These are phyloP conservation scores for Aspidapion aeneum DNA, from an alignment of 2,888 invertebrate species.

Conservation along the genomic window DNA sequence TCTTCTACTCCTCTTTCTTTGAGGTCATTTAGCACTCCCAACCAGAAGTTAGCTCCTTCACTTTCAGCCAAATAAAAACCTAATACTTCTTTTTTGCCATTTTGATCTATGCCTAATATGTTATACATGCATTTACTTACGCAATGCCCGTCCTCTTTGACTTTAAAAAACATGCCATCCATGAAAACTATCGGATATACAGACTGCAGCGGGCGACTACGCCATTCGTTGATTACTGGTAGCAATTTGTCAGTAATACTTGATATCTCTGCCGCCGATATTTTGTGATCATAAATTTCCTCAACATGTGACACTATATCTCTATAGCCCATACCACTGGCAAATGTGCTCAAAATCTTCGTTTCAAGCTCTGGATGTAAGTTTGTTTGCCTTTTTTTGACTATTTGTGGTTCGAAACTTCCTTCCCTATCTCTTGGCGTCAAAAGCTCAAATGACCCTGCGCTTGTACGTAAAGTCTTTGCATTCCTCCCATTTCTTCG, in stretches of 20 bases:
- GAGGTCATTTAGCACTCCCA: no score
- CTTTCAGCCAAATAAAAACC: conserved; percentile 12
- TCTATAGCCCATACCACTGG: conserved; percentile 7
- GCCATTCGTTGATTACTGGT: conserved; percentile 8
- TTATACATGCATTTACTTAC: background rate
- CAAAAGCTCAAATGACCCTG: conserved; percentile 8
- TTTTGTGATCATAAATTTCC: conserved; percentile 7
- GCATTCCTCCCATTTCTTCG: conserved; percentile 9
- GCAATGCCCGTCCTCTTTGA: background rate
- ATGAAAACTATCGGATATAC: background rate
- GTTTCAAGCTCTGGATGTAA: conserved; percentile 9
- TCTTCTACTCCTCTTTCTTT: no score
- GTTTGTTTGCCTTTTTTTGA: conserved; percentile 11
- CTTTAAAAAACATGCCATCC: conserved; percentile 4
- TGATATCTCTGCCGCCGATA: conserved; percentile 7
- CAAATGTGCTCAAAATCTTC: conserved; percentile 8
- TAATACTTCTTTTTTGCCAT: conserved; percentile 7
- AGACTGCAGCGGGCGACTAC: background rate
- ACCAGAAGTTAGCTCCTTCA: conserved; percentile 13
- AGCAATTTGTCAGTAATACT: conserved; percentile 10
- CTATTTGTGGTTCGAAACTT: conserved; percentile 5
- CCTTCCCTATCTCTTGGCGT: conserved; percentile 2
- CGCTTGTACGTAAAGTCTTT: conserved; percentile 13
- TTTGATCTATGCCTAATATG: background rate
- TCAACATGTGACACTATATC: conserved; percentile 5